Percentiles rank a stretch among this genome's conserved stretches.
Conservation (phyloP, 2,888 invertebrate genomes). For the Tribolium freemani region DNA sequence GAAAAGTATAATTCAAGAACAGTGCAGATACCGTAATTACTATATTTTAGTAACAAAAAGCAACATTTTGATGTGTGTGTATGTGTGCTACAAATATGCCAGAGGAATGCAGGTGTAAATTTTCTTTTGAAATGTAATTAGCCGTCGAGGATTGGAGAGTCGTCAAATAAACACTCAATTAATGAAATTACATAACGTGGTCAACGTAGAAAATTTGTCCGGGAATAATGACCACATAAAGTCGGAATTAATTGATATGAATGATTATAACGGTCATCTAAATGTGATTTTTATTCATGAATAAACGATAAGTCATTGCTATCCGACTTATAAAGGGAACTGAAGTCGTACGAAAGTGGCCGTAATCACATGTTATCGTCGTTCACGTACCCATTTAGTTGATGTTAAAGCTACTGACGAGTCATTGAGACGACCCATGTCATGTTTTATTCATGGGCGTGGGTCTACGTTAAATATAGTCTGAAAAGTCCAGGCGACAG, state of each 20-base stretch:
- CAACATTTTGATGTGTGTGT: neutral
- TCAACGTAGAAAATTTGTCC: conserved; percentile 15
- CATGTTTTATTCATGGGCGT: conserved; percentile 37
- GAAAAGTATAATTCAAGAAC: neutral
- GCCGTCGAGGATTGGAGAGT: conserved; percentile 1
- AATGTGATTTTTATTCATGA: conserved; percentile 46
- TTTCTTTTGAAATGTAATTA: neutral
- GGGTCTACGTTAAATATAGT: conserved; percentile 31
- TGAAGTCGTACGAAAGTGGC: conserved; percentile 36
- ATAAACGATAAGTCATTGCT: conserved; percentile 39
- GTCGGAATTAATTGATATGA: conserved; percentile 32
- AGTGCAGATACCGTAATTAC: neutral
- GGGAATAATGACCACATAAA: conserved; percentile 21
- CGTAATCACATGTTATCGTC: conserved; percentile 45
- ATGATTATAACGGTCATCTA: conserved; percentile 30
- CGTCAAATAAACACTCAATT: conserved; percentile 32
- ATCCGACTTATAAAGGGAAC: conserved; percentile 33
- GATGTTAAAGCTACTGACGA: conserved; percentile 40
- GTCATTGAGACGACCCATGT: conserved; percentile 33
- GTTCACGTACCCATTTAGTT: conserved; percentile 39
- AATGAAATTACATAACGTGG: conserved; percentile 32
- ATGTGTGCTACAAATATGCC: neutral
- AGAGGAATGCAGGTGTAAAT: conserved; percentile 22
- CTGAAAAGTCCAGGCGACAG: conserved; percentile 13
- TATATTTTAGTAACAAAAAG: conserved; percentile 11